phyloP scores from a whole-genome alignment of 35 echinoderm and acorn worm species.

The Lytechinus variegatus region DNA sequence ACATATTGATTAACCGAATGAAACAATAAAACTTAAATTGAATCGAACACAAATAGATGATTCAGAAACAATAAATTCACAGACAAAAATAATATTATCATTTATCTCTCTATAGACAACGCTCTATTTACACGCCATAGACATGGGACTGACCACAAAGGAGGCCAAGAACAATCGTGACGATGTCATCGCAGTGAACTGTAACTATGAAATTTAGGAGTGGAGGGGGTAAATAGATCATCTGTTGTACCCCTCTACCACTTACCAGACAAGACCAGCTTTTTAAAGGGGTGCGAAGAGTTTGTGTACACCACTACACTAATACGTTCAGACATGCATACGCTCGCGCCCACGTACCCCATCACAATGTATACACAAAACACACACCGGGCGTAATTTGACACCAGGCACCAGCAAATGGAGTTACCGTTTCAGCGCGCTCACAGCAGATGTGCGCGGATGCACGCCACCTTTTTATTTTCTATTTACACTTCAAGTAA shows the following conservation, averaged over 20 bases:
- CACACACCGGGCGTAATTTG: not conserved
- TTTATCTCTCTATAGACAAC: not conserved
- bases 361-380: not conserved
- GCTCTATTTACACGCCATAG: not conserved
- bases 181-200: not conserved
- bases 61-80: not conserved
- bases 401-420: not conserved
- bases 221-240: not conserved
- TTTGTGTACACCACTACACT: not conserved
- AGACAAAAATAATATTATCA: not conserved
- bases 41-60: not conserved
- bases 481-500: not conserved
- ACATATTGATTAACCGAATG: too few species aligned
- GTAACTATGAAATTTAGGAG: not conserved
- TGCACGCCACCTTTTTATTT: not conserved
- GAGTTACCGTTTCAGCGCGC: not conserved
- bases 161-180: not conserved
- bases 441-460: constrained; percentile 7
- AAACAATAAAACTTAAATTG: not conserved
- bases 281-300: not conserved
- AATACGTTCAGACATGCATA: not conserved
- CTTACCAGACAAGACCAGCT: not conserved
- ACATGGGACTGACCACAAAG: not conserved
- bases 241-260: not conserved
- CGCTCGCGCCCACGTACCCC: not conserved